Base-by-base conservation (phyloP, 2,888 invertebrate genomes). In the Drosophila suboccidentalis region DNA sequence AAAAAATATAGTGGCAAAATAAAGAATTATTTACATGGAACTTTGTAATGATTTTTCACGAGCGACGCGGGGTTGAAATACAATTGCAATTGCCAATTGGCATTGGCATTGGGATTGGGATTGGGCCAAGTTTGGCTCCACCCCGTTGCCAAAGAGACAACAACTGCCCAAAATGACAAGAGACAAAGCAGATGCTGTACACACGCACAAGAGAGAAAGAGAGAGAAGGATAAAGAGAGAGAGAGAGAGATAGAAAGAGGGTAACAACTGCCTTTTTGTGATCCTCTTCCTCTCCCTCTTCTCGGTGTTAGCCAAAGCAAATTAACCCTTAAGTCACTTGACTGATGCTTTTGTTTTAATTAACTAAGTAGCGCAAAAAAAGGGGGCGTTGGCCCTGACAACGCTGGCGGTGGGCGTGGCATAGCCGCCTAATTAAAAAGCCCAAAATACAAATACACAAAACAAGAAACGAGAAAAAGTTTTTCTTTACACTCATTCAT, bases 311-410 rank as follows among this genome's bases (percentile, higher is more conserved):
- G 68, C 47, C 71, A 67, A 63, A 53, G 75, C 59, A 77, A 78
- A 78, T 79, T 82, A 90, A 89, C 90, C 90, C 90, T 88, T 86
- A 78, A 90, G 78, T 79, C 78, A 84, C 75, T 73, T 75, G 58
- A 57, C 77, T 71, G 69, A 57, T 74, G 74, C 82, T 77, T 75
- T 82, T 84, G 80, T 86, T 80, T 88, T 88, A 84, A 90, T 89
- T 90, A 90, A 84, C 80, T 81, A 89, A 90, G 87, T 88, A 86
- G 64, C 58, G 6, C 26, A 5, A 26, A 26, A 26, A 19, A n/a
- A 11, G 32, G 50, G 78, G 75, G 76, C 34, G 75, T 57, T 68
- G 80, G 67, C 71, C 61, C 29, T 46, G 41, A 11, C 70, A 32
- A 63, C 57, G 22, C 38, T 2, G 32, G 32, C n/a, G 13, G 43